Base-by-base conservation (phyloP, 2,888 invertebrate species). In the Tinea trinotella region DNA sequence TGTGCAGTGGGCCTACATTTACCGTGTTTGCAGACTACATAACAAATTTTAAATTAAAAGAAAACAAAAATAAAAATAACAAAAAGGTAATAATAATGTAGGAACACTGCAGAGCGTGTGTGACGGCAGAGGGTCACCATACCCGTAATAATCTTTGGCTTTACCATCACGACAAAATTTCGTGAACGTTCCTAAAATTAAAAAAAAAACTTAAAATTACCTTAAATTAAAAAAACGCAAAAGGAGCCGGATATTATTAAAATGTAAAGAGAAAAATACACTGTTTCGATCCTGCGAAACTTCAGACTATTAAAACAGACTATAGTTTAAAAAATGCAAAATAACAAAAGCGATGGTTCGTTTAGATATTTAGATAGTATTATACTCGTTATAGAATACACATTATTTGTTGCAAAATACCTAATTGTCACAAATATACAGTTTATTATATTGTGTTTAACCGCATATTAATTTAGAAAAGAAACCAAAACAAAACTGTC, bases 121-220 rank as follows among this genome's bases (percentile, higher is more conserved):
- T 85, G 85, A 85, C 85, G 85, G 85, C 84, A 82, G 81, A 83
- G 85, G 85, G 85, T 83, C 85, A 85, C 85, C 85, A 71, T 85
- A 85, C 85, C 85, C 85, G 85, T 85, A 85, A 79, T 74, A 82
- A 83, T 85, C 85, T 85, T 85, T 85, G 85, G 85, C 84, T 85
- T 85, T 78, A 85, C 85, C 85, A 85, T 85, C 85, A 85, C 85
- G 85, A 85, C 74, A 79, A 70, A 50, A 56, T 55, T 59, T 54
- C 55, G 55, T 55, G 55, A 56, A 58, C 57, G 53, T 54, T 52
- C 56, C 56, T 53, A 54, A 54, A 53, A 57, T 57, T 55, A 57
- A 55, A 55, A 57, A 55, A 56, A 56, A 52, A 55, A 55, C 52
- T 50, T 52, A 48, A 52, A 48, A 53, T 40, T 40, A 53, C 6